A percentile compares a stretch with the other conserved stretches of the same genome.
Evolutionary conservation across 2,888 invertebrate species (phyloP).

Genomic region (Sphaerophoria taeniata): DNA sequence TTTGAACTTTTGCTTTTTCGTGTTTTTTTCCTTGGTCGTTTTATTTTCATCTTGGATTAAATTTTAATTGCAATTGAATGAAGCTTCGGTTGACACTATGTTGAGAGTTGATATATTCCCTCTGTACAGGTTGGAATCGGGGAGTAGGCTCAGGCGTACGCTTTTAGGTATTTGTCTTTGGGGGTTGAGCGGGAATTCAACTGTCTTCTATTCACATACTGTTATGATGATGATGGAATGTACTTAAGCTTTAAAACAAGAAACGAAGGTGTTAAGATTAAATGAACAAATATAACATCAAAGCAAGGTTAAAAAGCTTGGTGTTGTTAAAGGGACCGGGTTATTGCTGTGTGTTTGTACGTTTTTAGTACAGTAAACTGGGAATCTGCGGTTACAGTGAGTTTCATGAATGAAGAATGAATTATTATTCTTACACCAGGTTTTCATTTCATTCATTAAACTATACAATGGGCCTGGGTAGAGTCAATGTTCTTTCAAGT

Average conservation of each 20-base stretch:
- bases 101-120: neutral
- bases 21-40: slow-evolving; percentile 36
- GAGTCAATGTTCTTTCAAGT: no score
- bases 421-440: no score
- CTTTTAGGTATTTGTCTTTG: neutral
- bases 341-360: slow-evolving; percentile 4
- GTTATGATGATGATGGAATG: slow-evolving; percentile 50
- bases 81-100: slow-evolving; percentile 55
- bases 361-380: neutral
- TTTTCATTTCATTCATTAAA: no score
- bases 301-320: slow-evolving; percentile 25
- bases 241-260: slow-evolving; percentile 21
- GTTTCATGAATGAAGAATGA: no score
- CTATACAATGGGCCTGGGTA: no score
- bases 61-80: slow-evolving; percentile 72
- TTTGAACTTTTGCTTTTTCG: slow-evolving; percentile 61
- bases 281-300: slow-evolving; percentile 43
- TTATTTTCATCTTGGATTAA: slow-evolving; percentile 57
- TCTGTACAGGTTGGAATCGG: slow-evolving; percentile 4
- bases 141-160: neutral
- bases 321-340: slow-evolving; percentile 12
- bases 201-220: slow-evolving; percentile 29
- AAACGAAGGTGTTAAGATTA: slow-evolving; percentile 30
- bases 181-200: slow-evolving; percentile 10
- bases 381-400: neutral